Base-by-base conservation (phyloP, 1,140 invertebrate genomes). In the Gonioctena quinquepunctata region DNA sequence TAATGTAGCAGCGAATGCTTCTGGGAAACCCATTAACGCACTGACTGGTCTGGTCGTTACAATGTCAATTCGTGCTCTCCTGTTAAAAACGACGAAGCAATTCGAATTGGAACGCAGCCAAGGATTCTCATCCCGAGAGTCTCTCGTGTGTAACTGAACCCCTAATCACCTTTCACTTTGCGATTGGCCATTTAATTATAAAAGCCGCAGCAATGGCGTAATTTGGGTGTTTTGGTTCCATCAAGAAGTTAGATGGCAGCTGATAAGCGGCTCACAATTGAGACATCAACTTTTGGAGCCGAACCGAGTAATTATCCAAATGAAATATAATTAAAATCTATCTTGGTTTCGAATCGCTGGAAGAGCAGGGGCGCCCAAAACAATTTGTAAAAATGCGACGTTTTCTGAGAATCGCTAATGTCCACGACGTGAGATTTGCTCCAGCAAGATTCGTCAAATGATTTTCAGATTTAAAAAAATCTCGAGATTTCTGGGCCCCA, bases 321-420 rank as follows among this genome's bases (percentile, higher is more conserved):
- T 69, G 63, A 69, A 63, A 56, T 57, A 64, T 69, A 69, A 69
- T 69, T 69, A 68, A 52, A 68, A 68, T 61, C 49, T 68, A 68
- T 68, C 67, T 62, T 33, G 49, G n/a, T 42, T 69, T 57, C 16
- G 28, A 64, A 69, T 69, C 61, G 59, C 22, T 52, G 33, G 66
- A 61, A 26, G 23, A 21, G 16, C 21, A 16, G 33, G 11, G n/a
- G 33, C 33, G 11, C n/a, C 33, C 11, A 42, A 42, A n/a, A 42
- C n/a, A 2, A 42, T 42, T 42, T 42, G 33, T 42, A 42, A n/a
- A n/a, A n/a, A n/a, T n/a, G n/a, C n/a, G n/a, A n/a, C n/a, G n/a
- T n/a, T n/a, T n/a, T n/a, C 33, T n/a, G 33, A 4, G 13, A 42
- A 42, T 42, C 16, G 2, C 5, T 0, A 0, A 8, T 11, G 16